phyloP scores from a whole-genome alignment of 2,113 vertebrate genomes.

The Aegithalos caudatus region DNA sequence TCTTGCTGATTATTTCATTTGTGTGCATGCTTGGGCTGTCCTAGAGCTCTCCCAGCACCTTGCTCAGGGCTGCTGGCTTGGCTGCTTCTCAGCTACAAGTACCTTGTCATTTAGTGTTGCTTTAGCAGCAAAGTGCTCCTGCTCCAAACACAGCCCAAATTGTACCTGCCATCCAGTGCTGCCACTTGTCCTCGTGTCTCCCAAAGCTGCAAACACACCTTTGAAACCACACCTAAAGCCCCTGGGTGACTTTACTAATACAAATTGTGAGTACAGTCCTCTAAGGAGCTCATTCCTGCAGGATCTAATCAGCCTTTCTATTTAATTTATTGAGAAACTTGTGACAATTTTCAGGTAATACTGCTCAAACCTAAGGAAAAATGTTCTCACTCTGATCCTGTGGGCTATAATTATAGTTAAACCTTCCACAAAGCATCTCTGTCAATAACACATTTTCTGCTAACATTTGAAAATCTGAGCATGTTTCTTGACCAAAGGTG shows the following conservation, averaged over 20 bases:
- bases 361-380: not conserved
- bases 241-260: not conserved
- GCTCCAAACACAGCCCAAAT: not conserved
- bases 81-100: not conserved
- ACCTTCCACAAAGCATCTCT: not conserved
- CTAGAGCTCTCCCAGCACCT: not conserved
- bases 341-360: not conserved
- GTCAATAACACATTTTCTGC: not conserved
- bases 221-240: not conserved
- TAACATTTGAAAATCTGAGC: not conserved
- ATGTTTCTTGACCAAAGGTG: not conserved
- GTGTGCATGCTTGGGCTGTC: accelerated
- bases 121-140: not conserved
- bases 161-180: not conserved
- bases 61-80: not conserved
- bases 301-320: not conserved
- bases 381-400: not conserved
- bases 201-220: not conserved
- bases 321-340: not conserved
- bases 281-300: not conserved
- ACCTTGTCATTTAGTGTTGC: not conserved
- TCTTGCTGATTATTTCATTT: not conserved
- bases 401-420: not conserved
- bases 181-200: not conserved
- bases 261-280: not conserved